Evolutionary conservation across 2,888 invertebrate species (phyloP).

Genomic region (Apamea anceps): DNA sequence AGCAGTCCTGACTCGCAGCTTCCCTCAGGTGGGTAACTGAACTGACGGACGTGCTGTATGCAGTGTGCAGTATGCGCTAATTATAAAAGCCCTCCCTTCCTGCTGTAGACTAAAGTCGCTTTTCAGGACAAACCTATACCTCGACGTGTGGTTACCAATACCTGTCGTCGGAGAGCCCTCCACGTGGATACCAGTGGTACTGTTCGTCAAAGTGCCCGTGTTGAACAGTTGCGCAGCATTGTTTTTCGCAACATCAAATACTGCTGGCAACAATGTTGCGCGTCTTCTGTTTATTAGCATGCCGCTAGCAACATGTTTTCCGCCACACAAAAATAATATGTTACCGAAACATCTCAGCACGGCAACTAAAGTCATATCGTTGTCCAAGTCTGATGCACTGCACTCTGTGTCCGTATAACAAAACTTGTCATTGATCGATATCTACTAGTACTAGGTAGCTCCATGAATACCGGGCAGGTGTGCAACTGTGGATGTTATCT

Average conservation of each 20-base stretch:
- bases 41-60: not conserved
- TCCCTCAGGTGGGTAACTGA: slow-evolving; percentile 37
- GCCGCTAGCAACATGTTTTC: not conserved
- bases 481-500: not conserved
- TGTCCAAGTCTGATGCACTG: not conserved
- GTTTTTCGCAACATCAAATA: not conserved
- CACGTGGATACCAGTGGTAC: too few relatives aligned
- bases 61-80: not conserved
- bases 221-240: not conserved
- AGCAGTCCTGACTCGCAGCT: slow-evolving; percentile 56
- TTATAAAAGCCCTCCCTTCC: not conserved
- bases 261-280: not conserved
- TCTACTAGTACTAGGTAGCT: not conserved
- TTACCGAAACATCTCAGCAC: not conserved
- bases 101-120: not conserved
- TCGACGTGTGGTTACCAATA: not conserved
- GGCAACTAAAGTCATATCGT: too few relatives aligned
- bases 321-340: not conserved
- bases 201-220: too few relatives aligned
- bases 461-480: not conserved
- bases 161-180: not conserved
- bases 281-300: too few relatives aligned
- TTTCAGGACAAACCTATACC: not conserved
- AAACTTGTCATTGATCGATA: not conserved
- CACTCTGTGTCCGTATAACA: not conserved